Percentiles rank a stretch among this genome's conserved stretches.
phyloP scores from a whole-genome alignment of 2,797 vertebrate species.

The Miichthys miiuy region DNA sequence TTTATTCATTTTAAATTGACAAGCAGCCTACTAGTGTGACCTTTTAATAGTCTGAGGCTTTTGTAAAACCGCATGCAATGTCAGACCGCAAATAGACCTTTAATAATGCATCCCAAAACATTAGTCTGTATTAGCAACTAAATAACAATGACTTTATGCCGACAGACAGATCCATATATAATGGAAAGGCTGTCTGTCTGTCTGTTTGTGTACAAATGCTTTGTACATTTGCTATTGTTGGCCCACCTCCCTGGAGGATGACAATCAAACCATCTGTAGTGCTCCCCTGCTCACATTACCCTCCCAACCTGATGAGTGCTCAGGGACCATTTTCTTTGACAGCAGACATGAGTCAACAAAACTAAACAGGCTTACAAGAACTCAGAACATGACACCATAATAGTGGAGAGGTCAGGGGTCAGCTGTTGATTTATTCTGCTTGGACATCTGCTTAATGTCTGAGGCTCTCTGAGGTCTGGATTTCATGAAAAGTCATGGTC shows the following conservation, averaged over 20 bases:
- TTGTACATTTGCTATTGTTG: slow-evolving; percentile 69
- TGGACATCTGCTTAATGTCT: slow-evolving; percentile 28
- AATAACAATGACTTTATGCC: slow-evolving; percentile 45
- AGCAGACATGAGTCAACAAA: slow-evolving; percentile 76
- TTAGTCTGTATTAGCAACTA: slow-evolving; percentile 39
- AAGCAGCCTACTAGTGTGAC: not conserved
- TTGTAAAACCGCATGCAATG: slow-evolving; percentile 25
- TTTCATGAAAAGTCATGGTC: slow-evolving; percentile 21
- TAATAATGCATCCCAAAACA: slow-evolving; percentile 9
- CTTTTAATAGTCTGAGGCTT: not conserved
- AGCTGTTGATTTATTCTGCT: slow-evolving; percentile 51
- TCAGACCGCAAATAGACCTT: slow-evolving; percentile 11
- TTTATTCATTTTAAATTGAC: not conserved
- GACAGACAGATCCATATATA: slow-evolving; percentile 43
- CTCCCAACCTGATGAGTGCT: slow-evolving; percentile 59
- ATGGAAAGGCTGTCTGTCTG: slow-evolving; percentile 6
- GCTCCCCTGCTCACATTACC: slow-evolving; percentile 74
- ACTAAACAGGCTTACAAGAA: slow-evolving; percentile 62
- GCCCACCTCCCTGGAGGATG: slow-evolving; percentile 68
- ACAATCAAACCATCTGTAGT: slow-evolving; percentile 79
- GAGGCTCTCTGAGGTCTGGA: not conserved
- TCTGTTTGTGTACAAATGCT: slow-evolving; percentile 48
- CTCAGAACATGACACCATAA: slow-evolving; percentile 68
- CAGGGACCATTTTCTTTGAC: slow-evolving; percentile 72
- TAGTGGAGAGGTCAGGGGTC: slow-evolving; percentile 64